These are phyloP conservation scores for Cottus gobio DNA, from an alignment of 2,113 vertebrate species.

Conservation along the genomic window DNA sequence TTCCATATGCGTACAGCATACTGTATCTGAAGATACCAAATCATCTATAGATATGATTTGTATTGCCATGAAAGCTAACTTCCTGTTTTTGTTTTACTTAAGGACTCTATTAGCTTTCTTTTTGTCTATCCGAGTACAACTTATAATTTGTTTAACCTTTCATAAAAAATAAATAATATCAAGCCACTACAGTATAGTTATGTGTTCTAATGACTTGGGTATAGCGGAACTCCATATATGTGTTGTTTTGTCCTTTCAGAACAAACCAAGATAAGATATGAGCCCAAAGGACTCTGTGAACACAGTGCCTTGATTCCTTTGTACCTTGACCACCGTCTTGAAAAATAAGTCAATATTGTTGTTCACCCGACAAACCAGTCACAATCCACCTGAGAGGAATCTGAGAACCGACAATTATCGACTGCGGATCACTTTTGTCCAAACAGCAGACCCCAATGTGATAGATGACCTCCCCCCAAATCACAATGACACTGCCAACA, in stretches of 20 bases:
- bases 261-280: slow-evolving; percentile 63
- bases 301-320: slow-evolving; percentile 20
- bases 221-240: background rate
- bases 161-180: background rate
- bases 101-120: too few relatives aligned
- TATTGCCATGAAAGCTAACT: slow-evolving; percentile 6
- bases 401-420: background rate
- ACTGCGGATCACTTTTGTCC: background rate
- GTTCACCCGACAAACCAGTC: slow-evolving; percentile 23
- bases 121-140: background rate
- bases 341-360: slow-evolving; percentile 65
- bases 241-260: slow-evolving; percentile 41
- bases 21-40: slow-evolving; percentile 22
- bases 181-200: background rate
- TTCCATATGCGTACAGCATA: background rate
- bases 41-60: slow-evolving; percentile 18
- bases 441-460: background rate
- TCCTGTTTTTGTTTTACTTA: background rate
- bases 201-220: background rate
- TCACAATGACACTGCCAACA: background rate
- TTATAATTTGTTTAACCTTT: background rate
- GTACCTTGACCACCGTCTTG: slow-evolving; percentile 72
- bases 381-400: background rate
- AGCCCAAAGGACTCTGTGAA: slow-evolving; percentile 8
- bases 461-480: background rate